A percentile compares a stretch with the other conserved stretches of the same genome.
phyloP scores from a whole-genome alignment of 2,797 vertebrate species.

The Odontamblyopus rebecca region DNA sequence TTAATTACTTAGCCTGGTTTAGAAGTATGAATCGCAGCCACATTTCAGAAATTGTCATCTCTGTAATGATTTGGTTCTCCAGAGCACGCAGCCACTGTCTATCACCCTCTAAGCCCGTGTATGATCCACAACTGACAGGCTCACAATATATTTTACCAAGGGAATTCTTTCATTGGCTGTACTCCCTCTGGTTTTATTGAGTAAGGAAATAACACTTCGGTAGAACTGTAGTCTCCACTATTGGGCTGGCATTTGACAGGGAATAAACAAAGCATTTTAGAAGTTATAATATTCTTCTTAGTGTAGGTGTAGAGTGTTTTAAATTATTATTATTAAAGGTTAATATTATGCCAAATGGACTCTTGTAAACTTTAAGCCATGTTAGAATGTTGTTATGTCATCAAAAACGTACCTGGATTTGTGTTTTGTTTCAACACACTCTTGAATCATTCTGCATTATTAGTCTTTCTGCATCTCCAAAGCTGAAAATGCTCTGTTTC shows the following conservation, averaged over 20 bases:
- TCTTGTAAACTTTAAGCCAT: no score
- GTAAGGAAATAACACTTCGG: constrained; percentile 8
- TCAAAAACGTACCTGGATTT: no score
- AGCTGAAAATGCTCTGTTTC: no score
- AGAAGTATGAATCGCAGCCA: constrained; percentile 28
- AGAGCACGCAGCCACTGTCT: constrained; percentile 15
- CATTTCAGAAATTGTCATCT: constrained; percentile 20
- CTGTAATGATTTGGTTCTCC: constrained; percentile 18
- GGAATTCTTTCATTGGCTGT: constrained; percentile 1
- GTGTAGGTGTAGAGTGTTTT: no score
- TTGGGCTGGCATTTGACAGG: not conserved
- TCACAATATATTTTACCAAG: not conserved
- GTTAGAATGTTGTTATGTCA: no score
- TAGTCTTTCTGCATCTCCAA: no score
- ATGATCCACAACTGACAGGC: constrained; percentile 14
- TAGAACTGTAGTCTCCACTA: not conserved
- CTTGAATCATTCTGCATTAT: no score
- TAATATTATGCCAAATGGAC: no score
- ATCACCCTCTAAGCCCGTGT: constrained; percentile 6
- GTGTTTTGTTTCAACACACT: no score
- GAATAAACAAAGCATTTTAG: not conserved
- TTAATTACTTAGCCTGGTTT: constrained; percentile 28
- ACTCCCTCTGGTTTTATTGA: not conserved
- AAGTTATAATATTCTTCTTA: not conserved
- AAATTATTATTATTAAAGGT: no score